Percentiles rank a stretch among this genome's conserved stretches.
These are phyloP conservation scores for Eulemur rufifrons DNA, from an alignment of 2,113 vertebrate genomes.

Conservation along the genomic window DNA sequence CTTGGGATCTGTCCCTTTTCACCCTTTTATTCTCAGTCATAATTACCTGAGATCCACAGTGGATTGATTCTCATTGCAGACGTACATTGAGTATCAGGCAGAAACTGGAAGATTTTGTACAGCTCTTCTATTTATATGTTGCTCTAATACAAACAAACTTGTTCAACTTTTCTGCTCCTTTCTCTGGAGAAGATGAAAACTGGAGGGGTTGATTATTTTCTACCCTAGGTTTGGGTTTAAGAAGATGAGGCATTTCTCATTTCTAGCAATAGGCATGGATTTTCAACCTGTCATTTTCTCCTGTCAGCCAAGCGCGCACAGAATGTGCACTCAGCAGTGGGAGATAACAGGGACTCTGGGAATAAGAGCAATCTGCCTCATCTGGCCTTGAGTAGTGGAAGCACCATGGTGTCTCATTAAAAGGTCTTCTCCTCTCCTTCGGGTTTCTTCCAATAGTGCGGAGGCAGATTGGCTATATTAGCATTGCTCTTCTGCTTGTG, in stretches of 20 bases:
- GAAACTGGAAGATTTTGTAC: accelerated
- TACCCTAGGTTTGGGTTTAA: slow-evolving; percentile 9
- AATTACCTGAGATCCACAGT: slow-evolving; percentile 45
- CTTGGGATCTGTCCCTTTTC: slow-evolving; percentile 44
- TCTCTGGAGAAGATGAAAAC: slow-evolving; percentile 52
- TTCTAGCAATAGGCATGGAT: slow-evolving; percentile 17
- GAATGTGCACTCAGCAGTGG: neutral
- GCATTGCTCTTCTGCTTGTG: neutral
- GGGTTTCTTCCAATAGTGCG: slow-evolving; percentile 18
- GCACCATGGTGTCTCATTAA: slow-evolving; percentile 62
- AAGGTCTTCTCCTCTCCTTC: slow-evolving; percentile 51
- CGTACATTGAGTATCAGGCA: neutral
- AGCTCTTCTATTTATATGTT: neutral
- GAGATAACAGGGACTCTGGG: slow-evolving; percentile 42
- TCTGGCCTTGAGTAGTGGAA: slow-evolving; percentile 48
- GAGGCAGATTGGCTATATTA: neutral
- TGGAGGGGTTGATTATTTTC: slow-evolving; percentile 46
- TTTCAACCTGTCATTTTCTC: slow-evolving; percentile 51
- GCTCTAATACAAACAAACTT: neutral
- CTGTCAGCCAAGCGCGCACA: slow-evolving; percentile 13
- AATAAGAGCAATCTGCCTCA: slow-evolving; percentile 24
- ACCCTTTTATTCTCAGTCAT: slow-evolving; percentile 25
- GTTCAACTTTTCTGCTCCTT: slow-evolving; percentile 4
- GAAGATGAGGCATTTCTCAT: neutral
- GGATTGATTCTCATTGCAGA: slow-evolving; percentile 16